Conservation (phyloP, 2,113 vertebrate species). For the Cebidichthys violaceus region DNA sequence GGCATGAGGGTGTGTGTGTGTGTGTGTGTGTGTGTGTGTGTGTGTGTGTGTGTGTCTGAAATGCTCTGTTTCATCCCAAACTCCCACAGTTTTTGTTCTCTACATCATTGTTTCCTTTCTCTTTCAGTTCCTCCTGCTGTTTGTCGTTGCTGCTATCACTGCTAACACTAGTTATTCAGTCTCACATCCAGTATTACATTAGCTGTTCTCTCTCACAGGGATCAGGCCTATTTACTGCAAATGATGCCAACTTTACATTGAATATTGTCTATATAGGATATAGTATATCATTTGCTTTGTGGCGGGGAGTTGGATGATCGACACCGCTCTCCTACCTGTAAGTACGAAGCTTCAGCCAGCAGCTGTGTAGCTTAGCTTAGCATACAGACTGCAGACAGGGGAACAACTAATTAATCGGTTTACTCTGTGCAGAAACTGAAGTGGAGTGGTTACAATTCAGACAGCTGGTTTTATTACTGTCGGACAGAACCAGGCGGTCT, state of each 20-base stretch:
- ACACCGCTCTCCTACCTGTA: background rate
- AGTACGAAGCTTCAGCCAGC: too few species aligned
- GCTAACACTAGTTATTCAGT: background rate
- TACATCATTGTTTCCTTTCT: background rate
- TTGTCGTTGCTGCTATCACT: background rate
- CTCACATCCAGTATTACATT: background rate
- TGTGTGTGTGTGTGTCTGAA: background rate
- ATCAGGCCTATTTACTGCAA: background rate
- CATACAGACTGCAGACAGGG: background rate
- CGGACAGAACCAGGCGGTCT: background rate
- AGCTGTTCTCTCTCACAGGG: background rate
- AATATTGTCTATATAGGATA: background rate
- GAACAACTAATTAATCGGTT: too few species aligned
- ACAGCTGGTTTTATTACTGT: background rate
- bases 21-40: constrained; percentile 29
- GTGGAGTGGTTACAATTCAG: background rate
- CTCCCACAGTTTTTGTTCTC: background rate
- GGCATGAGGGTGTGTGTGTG: constrained; percentile 28
- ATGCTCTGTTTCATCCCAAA: background rate
- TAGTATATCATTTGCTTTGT: too few species aligned
- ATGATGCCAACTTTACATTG: background rate
- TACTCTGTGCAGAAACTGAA: background rate
- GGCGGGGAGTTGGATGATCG: too few species aligned
- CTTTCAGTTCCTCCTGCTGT: background rate
- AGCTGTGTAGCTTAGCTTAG: background rate